These are phyloP conservation scores for Lycaon pictus DNA, from an alignment of 2,113 vertebrate genomes.

Conservation along the genomic window DNA sequence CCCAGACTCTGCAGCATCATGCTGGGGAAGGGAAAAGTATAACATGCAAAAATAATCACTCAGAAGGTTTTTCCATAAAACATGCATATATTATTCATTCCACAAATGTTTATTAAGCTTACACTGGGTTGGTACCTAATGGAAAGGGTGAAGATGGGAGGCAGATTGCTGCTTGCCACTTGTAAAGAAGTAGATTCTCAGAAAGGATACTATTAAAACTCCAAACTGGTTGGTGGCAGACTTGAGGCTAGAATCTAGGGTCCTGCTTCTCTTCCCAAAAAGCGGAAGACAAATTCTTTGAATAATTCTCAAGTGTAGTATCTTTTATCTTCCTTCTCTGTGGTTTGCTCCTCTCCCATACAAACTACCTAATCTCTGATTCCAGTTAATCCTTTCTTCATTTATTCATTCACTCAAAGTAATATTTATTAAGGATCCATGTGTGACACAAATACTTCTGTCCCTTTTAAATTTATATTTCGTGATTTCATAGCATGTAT, in stretches of 20 bases:
- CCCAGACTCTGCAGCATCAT: background rate
- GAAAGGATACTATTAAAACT: background rate
- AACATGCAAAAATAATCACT: background rate
- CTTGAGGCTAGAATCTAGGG: no score
- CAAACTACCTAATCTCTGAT: no score
- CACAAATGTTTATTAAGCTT: background rate
- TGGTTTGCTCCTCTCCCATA: background rate
- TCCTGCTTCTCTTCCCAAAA: background rate
- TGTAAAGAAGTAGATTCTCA: background rate
- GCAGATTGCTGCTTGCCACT: background rate
- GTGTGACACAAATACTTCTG: background rate
- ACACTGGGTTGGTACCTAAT: background rate
- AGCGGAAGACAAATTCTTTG: background rate
- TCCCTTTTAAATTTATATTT: background rate
- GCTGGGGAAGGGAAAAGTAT: background rate
- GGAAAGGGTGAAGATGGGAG: background rate
- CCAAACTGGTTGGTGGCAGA: background rate
- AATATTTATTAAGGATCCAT: background rate
- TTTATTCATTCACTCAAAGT: background rate
- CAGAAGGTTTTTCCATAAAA: background rate
- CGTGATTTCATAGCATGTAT: background rate
- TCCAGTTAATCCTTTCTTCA: background rate
- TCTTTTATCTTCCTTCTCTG: no score
- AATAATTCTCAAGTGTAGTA: rapidly evolving
- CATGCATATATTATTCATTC: background rate